Evolutionary conservation across 2,797 vertebrate genomes (phyloP), one percentile per base, ranked within the genome.

Genomic region (Rachycentron canadum): DNA sequence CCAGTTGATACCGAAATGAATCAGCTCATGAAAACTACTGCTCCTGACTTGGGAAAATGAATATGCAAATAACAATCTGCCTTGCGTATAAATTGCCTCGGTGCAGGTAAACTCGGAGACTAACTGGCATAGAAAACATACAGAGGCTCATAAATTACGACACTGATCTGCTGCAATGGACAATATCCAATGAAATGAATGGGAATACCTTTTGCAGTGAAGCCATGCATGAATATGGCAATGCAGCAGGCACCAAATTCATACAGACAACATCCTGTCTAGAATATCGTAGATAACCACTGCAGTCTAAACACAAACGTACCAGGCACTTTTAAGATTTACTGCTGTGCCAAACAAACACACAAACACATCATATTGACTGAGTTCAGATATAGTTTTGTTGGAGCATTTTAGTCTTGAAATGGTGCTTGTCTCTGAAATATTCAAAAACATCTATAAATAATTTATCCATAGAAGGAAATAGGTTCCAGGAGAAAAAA

Each of bases 361-460:
- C 36, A 43, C 55, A 72, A 53, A 60, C 19, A n/a, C 62, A 63
- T 64, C 63, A 10, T 26, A 65, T 55, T 52, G 70, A 71, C 50
- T 59, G 72, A 88, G 81, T 89, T 85, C 40, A 56, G 65, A 50
- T 56, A 82, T 47, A 78, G 82, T 91, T 93, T 81, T 78, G 72
- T 75, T 81, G 58, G 84, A 85, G 69, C 79, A 71, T 91, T 90
- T 92, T 83, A 88, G 89, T 81, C 87, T 88, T 86, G 85, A 93
- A 92, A 94, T 91, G 86, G 87, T 91, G 85, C 88, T 82, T 78
- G 83, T 85, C 76, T 88, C 84, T 95, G 89, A 95, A 96, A 95
- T 95, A 95, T 95, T 95, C 78, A 95, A 86, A 93, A 94, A 93
- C 89, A 92, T 36, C 75, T 77, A 91, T 95, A 85, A 94, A 96